These are phyloP conservation scores for Premnoplex brunnescens DNA, from an alignment of 2,797 vertebrate species.

Conservation along the genomic window DNA sequence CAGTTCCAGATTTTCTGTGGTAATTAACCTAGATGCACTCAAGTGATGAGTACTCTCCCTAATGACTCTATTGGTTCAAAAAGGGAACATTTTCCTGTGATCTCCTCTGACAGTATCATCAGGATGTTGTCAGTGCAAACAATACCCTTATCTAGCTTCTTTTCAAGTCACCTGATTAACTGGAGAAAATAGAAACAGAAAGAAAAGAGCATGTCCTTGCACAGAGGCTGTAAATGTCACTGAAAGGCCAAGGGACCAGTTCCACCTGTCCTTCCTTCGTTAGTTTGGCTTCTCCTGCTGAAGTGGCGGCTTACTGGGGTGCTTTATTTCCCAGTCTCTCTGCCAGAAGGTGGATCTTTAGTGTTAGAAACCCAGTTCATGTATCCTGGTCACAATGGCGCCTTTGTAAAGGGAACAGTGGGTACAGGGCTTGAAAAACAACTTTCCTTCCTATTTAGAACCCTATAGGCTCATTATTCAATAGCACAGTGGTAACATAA, in stretches of 20 bases:
- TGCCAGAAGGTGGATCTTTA: conserved; percentile 60
- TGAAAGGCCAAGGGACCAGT: conserved; percentile 81
- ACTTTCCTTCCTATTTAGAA: conserved; percentile 64
- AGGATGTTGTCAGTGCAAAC: conserved; percentile 91
- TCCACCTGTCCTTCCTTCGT: conserved; percentile 68
- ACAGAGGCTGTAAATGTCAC: conserved; percentile 90
- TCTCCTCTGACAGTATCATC: conserved; percentile 83
- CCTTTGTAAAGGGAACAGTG: conserved; percentile 61
- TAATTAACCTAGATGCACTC: conserved; percentile 90
- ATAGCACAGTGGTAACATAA: conserved; percentile 75
- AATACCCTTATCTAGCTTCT: conserved; percentile 94
- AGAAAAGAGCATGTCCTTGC: conserved; percentile 91
- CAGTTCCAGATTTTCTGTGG: conserved; percentile 78
- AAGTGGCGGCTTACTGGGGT: conserved; percentile 38
- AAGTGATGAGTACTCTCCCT: conserved; percentile 90
- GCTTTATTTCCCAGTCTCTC: conserved; percentile 24
- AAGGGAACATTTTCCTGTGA: conserved; percentile 80
- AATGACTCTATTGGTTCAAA: conserved; percentile 86
- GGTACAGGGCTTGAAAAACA: conserved; percentile 63
- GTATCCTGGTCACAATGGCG: conserved; percentile 28
- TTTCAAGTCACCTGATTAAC: conserved; percentile 97
- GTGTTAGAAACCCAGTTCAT: conserved; percentile 58
- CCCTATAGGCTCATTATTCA: conserved; percentile 73
- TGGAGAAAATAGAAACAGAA: conserved; percentile 87
- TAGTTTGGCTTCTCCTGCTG: conserved; percentile 46